phyloP scores from a whole-genome alignment of 2,113 vertebrate genomes.

The Gobiocypris rarus region DNA sequence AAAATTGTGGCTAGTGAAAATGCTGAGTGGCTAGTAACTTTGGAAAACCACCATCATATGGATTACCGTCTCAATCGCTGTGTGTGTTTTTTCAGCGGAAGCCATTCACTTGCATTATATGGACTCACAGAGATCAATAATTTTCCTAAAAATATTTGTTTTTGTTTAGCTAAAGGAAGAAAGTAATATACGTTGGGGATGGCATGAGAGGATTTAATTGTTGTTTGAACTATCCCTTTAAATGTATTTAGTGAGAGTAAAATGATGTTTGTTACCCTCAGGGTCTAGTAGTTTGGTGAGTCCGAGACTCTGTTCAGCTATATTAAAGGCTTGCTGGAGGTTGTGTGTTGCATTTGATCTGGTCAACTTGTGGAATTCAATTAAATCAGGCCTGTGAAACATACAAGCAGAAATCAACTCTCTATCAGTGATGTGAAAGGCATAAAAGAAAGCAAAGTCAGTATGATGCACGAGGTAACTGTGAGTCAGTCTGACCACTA shows the following conservation, averaged over 20 bases:
- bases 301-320: slow-evolving; percentile 89
- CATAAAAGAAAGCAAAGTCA: background rate
- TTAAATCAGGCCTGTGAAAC: slow-evolving; percentile 83
- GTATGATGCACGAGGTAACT: background rate
- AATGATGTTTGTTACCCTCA: slow-evolving; percentile 76
- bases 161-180: too few relatives aligned
- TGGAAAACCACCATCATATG: too few relatives aligned
- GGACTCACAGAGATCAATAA: too few relatives aligned
- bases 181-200: too few relatives aligned
- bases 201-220: too few relatives aligned
- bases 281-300: slow-evolving; percentile 93
- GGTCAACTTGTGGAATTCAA: slow-evolving; percentile 91
- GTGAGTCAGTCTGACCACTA: slow-evolving; percentile 1
- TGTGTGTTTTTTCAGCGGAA: too few relatives aligned
- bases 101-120: too few relatives aligned
- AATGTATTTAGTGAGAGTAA: background rate
- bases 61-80: too few relatives aligned
- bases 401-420: background rate
- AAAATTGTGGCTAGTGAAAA: too few relatives aligned
- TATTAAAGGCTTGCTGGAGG: slow-evolving; percentile 92
- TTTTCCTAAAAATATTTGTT: too few relatives aligned
- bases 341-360: slow-evolving; percentile 94
- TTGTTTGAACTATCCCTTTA: too few relatives aligned
- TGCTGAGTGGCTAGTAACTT: too few relatives aligned
- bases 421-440: background rate